Evolutionary conservation across 1,140 invertebrate genomes (phyloP), one percentile per base, ranked within the genome.

Genomic region (Heliconius melpomene): DNA sequence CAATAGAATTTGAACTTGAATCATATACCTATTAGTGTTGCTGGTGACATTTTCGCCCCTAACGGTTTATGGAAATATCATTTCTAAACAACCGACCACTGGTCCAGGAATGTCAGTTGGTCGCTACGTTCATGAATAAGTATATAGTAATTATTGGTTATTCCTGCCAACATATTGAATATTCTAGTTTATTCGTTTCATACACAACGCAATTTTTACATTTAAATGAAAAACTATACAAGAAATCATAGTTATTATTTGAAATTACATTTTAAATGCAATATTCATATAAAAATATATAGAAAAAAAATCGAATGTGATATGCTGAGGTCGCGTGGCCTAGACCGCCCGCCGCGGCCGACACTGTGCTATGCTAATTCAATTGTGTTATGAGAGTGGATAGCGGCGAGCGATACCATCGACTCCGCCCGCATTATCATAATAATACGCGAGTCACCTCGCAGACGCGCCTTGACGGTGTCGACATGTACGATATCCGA

Each of bases 391-490:
- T 82, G 85, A 88, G 88, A 91, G 83, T 88, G 88, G 88, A 90
- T 91, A 91, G 87, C 86, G 81, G 83, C 79, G 78, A 84, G 84
- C 86, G 92, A 93, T 93, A 91, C 83, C 85, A 92, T 92, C 91
- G 90, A 79, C 83, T 86, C 88, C 89, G 89, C 87, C 90, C 87
- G 90, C 88, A 94, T 94, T 94, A 94, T 93, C 93, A 93, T 94
- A 94, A 93, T 94, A 94, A 92, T 89, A 89, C 89, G 89, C 91
- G 90, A 94, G 91, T 94, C 91, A 94, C 91, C 85, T 84, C 89
- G 84, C 87, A 79, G 86, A 88, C 85, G 79, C 82, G 79, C 83
- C 83, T 82, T 80, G 60, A 75, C 77, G 77, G 84, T 90, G 88
- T 92, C 90, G 88, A 92, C 90, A 88, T 86, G 85, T 83, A 77